Conservation (phyloP, 2,888 invertebrate genomes). For the Steinernema scapterisci region DNA sequence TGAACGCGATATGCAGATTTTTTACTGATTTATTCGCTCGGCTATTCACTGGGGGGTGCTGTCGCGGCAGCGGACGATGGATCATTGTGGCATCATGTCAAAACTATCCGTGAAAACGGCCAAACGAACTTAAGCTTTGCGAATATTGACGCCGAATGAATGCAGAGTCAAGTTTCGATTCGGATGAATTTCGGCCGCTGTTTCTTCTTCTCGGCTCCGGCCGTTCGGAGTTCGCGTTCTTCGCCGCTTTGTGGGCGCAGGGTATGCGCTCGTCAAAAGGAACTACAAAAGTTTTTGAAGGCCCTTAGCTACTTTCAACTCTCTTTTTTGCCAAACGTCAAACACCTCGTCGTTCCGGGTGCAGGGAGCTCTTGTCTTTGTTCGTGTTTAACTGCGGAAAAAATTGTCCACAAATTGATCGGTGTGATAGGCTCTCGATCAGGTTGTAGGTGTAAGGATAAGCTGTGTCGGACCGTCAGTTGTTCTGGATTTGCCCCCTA, state of each 20-base stretch:
- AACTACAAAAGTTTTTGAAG: too few relatives aligned
- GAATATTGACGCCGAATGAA: constrained; percentile 1
- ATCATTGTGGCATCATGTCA: constrained; percentile 28
- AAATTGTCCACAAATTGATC: constrained; percentile 1
- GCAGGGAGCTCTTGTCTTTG: too few relatives aligned
- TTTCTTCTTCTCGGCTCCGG: not conserved
- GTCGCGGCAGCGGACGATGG: constrained; percentile 25
- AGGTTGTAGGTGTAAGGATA: constrained; percentile 30
- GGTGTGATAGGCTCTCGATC: constrained; percentile 4
- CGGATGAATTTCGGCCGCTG: not conserved
- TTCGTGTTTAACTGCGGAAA: not conserved
- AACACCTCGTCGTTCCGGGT: too few relatives aligned
- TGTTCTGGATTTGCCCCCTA: constrained; percentile 7
- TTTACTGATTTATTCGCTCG: constrained; percentile 30
- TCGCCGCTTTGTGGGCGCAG: too few relatives aligned
- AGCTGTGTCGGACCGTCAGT: constrained; percentile 23
- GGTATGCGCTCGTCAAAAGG: too few relatives aligned
- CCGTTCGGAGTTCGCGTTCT: too few relatives aligned
- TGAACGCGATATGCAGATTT: constrained; percentile 30
- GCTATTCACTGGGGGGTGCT: constrained; percentile 28
- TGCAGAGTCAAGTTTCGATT: not conserved
- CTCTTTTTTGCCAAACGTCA: too few relatives aligned
- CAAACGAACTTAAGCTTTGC: not conserved
- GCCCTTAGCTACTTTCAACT: too few relatives aligned
- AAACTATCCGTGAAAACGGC: constrained; percentile 19